phyloP scores from a whole-genome alignment of 2,113 vertebrate species.

The Tupaia tana region DNA sequence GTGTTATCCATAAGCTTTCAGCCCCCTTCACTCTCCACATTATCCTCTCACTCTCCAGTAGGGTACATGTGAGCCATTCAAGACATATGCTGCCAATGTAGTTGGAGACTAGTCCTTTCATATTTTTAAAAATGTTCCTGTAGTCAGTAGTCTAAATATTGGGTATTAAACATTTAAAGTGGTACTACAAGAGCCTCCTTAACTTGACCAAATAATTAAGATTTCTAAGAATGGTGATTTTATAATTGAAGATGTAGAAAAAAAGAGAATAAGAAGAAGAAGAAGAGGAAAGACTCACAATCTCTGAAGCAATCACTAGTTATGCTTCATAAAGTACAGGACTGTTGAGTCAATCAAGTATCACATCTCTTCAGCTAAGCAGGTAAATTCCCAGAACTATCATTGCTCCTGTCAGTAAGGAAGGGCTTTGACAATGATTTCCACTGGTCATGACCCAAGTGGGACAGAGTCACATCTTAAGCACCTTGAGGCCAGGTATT shows the following conservation, averaged over 20 bases:
- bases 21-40: accelerated
- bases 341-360: background rate
- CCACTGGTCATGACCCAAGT: accelerated
- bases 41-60: background rate
- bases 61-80: background rate
- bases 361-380: background rate
- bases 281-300: background rate
- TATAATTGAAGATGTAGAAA: background rate
- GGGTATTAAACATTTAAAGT: background rate
- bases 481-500: background rate
- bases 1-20: background rate
- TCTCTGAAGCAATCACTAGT: background rate
- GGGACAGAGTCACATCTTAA: background rate
- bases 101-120: background rate
- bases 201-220: background rate
- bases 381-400: background rate
- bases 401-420: background rate
- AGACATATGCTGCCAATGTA: too few relatives aligned
- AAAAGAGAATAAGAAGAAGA: background rate
- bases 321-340: background rate
- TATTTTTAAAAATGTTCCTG: background rate
- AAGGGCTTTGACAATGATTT: background rate
- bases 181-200: background rate
- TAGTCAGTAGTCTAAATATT: background rate
- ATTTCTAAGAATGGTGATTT: background rate